Conservation (phyloP, 2,797 vertebrate genomes). For the Staurois parvus region DNA sequence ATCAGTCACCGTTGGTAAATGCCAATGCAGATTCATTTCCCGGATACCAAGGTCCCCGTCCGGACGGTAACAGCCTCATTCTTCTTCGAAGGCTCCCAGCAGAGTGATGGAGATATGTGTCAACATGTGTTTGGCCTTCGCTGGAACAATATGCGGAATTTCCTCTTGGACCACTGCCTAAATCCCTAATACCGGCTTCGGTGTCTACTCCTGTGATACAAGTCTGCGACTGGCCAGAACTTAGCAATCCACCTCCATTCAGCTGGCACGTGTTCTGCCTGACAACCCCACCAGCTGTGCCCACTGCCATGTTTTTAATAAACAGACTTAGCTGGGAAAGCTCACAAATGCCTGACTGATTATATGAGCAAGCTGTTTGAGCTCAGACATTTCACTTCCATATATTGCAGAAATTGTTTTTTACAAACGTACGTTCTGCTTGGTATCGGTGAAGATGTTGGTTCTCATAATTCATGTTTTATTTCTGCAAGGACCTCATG, state of each 20-base stretch:
- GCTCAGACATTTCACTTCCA: slow-evolving; percentile 46
- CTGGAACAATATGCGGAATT: slow-evolving; percentile 27
- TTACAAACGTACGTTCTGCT: slow-evolving; percentile 27
- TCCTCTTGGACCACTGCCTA: slow-evolving; percentile 37
- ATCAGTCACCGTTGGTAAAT: slow-evolving; percentile 1
- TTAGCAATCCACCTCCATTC: slow-evolving; percentile 49
- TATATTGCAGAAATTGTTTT: slow-evolving; percentile 40
- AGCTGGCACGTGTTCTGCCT: slow-evolving; percentile 53
- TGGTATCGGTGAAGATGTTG: not conserved
- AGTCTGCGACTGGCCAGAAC: slow-evolving; percentile 47
- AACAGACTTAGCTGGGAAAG: slow-evolving; percentile 61
- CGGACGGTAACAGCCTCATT: not conserved
- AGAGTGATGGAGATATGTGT: slow-evolving; percentile 15
- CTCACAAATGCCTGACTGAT: slow-evolving; percentile 60
- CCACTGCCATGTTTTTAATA: slow-evolving; percentile 57
- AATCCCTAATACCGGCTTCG: slow-evolving; percentile 25
- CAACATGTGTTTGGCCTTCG: slow-evolving; percentile 29
- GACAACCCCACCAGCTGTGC: slow-evolving; percentile 59
- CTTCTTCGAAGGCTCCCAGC: not conserved
- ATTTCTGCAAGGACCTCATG: not conserved
- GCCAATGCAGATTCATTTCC: not conserved
- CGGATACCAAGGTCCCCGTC: not conserved
- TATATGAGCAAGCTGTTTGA: slow-evolving; percentile 58
- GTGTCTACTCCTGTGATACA: slow-evolving; percentile 23
- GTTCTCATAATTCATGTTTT: slow-evolving; percentile 1